These are phyloP conservation scores for Leptinotarsa texana DNA, from an alignment of 1,140 invertebrate species.

Conservation along the genomic window DNA sequence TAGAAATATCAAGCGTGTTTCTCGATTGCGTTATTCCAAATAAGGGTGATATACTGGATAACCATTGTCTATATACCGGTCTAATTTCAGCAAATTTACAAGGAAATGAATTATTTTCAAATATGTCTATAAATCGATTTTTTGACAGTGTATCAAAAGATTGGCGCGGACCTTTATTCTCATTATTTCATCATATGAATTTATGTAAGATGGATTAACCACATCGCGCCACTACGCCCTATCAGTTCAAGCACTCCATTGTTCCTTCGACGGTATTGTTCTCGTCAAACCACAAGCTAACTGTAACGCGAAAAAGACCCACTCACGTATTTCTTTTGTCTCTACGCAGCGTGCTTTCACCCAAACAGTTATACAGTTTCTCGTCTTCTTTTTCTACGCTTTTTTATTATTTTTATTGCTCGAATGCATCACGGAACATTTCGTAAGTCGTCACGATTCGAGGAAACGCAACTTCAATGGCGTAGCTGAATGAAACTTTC, in stretches of 20 bases:
- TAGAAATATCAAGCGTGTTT: no score
- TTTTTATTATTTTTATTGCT: neutral
- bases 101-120: no score
- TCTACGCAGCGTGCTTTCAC: constrained; percentile 4
- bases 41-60: no score
- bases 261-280: neutral
- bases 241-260: constrained; percentile 6
- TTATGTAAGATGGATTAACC: neutral
- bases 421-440: neutral
- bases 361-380: neutral
- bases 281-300: constrained; percentile 2
- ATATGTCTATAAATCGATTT: no score
- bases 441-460: neutral
- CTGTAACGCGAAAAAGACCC: constrained; percentile 6
- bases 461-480: neutral
- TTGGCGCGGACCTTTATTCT: no score
- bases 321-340: constrained; percentile 5
- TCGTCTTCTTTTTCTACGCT: neutral
- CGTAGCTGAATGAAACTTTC: no score
- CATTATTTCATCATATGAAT: neutral
- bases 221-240: neutral
- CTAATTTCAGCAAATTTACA: no score
- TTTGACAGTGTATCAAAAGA: no score
- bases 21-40: no score
- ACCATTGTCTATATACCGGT: no score